These are phyloP conservation scores for Cyrtodaria siliqua DNA, from an alignment of 2,888 invertebrate species.

Conservation along the genomic window DNA sequence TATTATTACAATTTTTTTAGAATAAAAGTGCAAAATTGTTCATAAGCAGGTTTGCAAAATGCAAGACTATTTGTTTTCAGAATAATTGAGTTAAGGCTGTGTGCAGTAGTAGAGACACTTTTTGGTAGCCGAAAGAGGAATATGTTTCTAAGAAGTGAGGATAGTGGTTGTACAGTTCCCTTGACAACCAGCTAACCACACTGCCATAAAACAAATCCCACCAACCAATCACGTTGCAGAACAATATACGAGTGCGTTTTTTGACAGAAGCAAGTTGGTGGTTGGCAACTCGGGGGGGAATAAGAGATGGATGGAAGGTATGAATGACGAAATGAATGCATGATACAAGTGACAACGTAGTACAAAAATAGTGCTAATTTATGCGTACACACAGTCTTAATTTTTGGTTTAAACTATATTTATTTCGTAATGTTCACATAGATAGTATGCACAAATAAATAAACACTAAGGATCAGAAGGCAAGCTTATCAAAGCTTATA, in stretches of 20 bases:
- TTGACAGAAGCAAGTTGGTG: neutral
- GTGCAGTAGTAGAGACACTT: too few species aligned
- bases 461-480: too few species aligned
- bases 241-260: neutral
- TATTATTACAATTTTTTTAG: too few species aligned
- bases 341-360: constrained; percentile 63
- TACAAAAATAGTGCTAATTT: neutral
- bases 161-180: constrained; percentile 94
- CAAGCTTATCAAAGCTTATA: too few species aligned
- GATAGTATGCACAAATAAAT: too few species aligned
- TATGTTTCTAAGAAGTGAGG: constrained; percentile 91
- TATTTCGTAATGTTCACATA: too few species aligned
- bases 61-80: too few species aligned
- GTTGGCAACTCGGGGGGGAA: neutral
- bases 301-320: constrained; percentile 70
- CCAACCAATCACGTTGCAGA: constrained; percentile 23
- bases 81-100: too few species aligned
- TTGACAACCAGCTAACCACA: constrained; percentile 99
- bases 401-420: too few species aligned
- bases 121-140: constrained; percentile 44
- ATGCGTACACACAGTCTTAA: neutral
- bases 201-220: constrained; percentile 91
- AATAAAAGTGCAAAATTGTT: too few species aligned
- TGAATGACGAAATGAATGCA: constrained; percentile 72
- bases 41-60: too few species aligned